These are phyloP conservation scores for Argyresthia albistria DNA, from an alignment of 2,888 invertebrate species.

Conservation along the genomic window DNA sequence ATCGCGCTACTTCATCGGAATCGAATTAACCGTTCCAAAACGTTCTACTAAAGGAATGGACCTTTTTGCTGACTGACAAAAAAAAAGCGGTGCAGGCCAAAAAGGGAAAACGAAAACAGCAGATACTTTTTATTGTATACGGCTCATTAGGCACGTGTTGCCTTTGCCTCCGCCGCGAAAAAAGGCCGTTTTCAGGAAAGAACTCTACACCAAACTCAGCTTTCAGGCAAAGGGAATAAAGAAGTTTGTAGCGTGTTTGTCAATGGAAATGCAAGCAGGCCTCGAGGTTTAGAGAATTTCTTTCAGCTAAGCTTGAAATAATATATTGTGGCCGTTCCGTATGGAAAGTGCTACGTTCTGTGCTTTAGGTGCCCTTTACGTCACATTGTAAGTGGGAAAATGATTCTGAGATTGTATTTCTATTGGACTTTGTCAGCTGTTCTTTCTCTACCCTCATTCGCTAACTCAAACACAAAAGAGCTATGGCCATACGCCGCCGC, in stretches of 20 bases:
- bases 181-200: constrained; percentile 33
- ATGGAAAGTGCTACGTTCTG: not conserved
- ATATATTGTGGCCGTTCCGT: not conserved
- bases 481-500: no score
- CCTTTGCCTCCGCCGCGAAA: constrained; percentile 18
- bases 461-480: no score
- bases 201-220: constrained; percentile 10
- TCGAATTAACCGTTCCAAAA: not conserved
- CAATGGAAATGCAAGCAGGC: constrained; percentile 1
- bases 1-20: no score
- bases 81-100: not conserved
- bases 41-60: not conserved
- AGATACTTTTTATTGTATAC: constrained; percentile 35
- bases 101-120: constrained; percentile 7
- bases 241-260: not conserved
- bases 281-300: constrained; percentile 2
- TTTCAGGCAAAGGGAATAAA: not conserved
- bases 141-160: constrained; percentile 38
- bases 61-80: not conserved
- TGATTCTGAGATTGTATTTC: not conserved
- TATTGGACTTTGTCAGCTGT: not conserved
- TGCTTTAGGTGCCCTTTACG: not conserved
- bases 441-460: not conserved
- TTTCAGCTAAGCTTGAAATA: constrained; percentile 2
- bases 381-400: not conserved